Base-by-base conservation (phyloP, 2,113 vertebrate genomes). In the Channa maculata region DNA sequence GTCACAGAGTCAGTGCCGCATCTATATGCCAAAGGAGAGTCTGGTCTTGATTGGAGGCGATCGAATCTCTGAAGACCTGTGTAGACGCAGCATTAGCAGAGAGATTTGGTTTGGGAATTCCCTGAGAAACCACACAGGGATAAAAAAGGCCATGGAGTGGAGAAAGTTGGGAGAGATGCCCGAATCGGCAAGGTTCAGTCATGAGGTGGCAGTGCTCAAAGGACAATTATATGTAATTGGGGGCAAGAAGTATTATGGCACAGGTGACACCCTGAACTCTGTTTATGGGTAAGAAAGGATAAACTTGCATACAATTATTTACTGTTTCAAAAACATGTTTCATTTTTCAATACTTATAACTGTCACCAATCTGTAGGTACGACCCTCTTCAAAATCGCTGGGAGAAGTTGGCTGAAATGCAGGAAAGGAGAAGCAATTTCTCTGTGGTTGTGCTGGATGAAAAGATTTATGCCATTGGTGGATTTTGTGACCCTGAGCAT, bases 11-110 rank as follows among this genome's bases (percentile, higher is more conserved):
- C 89, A 90, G 0, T 95, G 89, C 49, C 92, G 97, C 13, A 83
- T 95, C 39, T 95, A 96, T 71, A 85, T 93, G 52, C 94, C 95
- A 2, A 92, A 95, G 60, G 92, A 93, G 50, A 95, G 92, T 5
- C 71, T 98, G 46, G 95, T 97, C 37, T 85, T 97, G 67, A 95
- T 95, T 34, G 97, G 96, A 5, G 96, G 97, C 10, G 96, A 98
- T 1, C 93, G 81, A 37, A 90, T 96, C 37, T 91, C 89, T 0
- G 54, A 87, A 7, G 93, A 97, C 79, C 80, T 96, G 74, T 76
- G 93, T 2, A 81, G 39, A 5, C 94, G 95, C 9, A 84, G 76
- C 63, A 93, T 96, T 7, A 95, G 93, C 77, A 77, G 70, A 33
- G 92, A 94, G 13, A 88, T 98, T 71, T 98, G 96, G 96, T 97